phyloP scores from a whole-genome alignment of 2,888 invertebrate genomes.

The Trisateles emortualis region DNA sequence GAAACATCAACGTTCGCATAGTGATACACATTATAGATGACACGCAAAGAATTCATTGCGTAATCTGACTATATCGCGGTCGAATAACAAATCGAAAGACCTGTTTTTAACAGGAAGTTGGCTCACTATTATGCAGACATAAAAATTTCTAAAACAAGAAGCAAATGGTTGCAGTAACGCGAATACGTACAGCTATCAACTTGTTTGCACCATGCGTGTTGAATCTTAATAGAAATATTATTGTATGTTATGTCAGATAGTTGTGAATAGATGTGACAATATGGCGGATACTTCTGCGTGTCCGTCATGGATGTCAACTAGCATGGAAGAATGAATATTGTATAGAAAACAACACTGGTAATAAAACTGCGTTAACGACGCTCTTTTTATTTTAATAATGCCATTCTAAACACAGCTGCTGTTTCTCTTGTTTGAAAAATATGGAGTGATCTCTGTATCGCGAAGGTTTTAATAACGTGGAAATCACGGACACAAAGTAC shows the following conservation, averaged over 20 bases:
- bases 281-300: too few relatives aligned
- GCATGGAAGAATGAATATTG: too few relatives aligned
- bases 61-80: constrained; percentile 11
- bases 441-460: too few relatives aligned
- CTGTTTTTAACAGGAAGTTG: constrained; percentile 15
- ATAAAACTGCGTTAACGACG: too few relatives aligned
- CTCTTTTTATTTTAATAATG: too few relatives aligned
- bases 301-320: too few relatives aligned
- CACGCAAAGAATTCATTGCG: constrained; percentile 16
- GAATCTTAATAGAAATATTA: constrained; percentile 12
- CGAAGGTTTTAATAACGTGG: too few relatives aligned
- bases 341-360: too few relatives aligned
- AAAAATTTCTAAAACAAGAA: constrained; percentile 1
- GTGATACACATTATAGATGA: background rate
- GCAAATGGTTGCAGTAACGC: background rate
- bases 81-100: constrained; percentile 20
- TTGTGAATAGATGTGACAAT: background rate
- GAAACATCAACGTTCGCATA: too few relatives aligned
- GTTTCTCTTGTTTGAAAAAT: too few relatives aligned
- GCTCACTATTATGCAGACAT: constrained; percentile 22
- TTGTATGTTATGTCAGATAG: constrained; percentile 1
- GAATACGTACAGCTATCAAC: constrained; percentile 1
- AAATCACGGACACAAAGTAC: too few relatives aligned
- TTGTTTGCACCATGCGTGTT: constrained; percentile 6
- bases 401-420: too few relatives aligned